phyloP scores from a whole-genome alignment of 2,113 vertebrate species.

The Trematocara nigrifrons region DNA sequence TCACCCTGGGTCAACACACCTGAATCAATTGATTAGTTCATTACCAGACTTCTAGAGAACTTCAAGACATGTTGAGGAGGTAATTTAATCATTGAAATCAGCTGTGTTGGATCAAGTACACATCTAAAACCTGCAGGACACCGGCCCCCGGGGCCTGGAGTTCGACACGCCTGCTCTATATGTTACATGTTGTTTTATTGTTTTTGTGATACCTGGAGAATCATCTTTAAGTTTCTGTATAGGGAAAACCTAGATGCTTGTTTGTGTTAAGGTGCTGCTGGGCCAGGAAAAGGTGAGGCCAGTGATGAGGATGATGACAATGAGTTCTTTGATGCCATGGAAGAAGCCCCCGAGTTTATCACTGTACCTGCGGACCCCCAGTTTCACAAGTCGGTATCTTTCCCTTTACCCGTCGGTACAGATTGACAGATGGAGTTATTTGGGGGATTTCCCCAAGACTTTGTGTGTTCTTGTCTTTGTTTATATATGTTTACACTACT shows the following conservation, averaged over 20 bases:
- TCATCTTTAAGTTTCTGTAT: background rate
- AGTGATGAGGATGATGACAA: constrained; percentile 95
- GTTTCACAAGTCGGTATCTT: constrained; percentile 83
- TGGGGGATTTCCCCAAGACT: background rate
- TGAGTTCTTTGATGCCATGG: constrained; percentile 88
- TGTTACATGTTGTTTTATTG: background rate
- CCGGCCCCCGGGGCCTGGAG: background rate
- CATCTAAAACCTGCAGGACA: background rate
- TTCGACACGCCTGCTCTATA: background rate
- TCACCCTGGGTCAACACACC: background rate
- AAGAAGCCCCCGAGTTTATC: constrained; percentile 87
- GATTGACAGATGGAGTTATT: background rate
- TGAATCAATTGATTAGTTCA: background rate
- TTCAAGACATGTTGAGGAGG: background rate
- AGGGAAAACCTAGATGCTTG: background rate
- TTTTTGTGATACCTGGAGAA: background rate
- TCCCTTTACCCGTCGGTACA: accelerated
- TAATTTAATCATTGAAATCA: background rate
- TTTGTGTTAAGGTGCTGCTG: constrained; percentile 60
- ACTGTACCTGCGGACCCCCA: constrained; percentile 83
- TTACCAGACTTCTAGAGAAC: background rate
- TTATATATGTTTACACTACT: background rate
- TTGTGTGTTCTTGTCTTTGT: background rate
- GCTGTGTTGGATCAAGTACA: background rate
- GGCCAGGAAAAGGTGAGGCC: constrained; percentile 82